Evolutionary conservation across 2,797 vertebrate species (phyloP).

Genomic region (Aeoliscus strigatus): DNA sequence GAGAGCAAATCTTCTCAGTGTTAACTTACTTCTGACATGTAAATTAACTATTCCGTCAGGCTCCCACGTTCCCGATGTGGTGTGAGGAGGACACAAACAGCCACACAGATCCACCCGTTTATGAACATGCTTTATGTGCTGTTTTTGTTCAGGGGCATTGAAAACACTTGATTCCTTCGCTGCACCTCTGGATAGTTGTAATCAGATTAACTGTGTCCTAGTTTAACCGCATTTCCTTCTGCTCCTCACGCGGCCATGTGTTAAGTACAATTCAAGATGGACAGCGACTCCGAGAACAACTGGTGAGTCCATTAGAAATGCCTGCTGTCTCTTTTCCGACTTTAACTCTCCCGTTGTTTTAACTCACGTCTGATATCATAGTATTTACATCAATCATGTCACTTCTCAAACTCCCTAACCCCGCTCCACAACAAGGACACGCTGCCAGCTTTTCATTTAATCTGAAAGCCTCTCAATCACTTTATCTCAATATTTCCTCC

Average conservation of each 20-base stretch:
- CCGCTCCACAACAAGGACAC: conserved; percentile 45
- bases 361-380: conserved; percentile 24
- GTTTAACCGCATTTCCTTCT: conserved; percentile 51
- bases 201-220: conserved; percentile 62
- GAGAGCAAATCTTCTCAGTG: conserved; percentile 63
- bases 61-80: conserved; percentile 53
- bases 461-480: conserved; percentile 55
- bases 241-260: conserved; percentile 16
- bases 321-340: conserved; percentile 1
- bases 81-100: conserved; percentile 54
- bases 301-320: conserved; percentile 42
- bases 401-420: conserved; percentile 32
- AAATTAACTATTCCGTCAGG: conserved; percentile 65
- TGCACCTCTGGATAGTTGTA: conserved; percentile 47
- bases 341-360: conserved; percentile 30
- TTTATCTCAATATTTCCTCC: conserved; percentile 32
- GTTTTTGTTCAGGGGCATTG: conserved; percentile 58
- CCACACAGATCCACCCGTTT: too few species aligned
- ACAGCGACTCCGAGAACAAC: conserved; percentile 40
- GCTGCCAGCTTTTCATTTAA: conserved; percentile 43
- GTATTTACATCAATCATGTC: conserved; percentile 45
- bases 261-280: conserved; percentile 51
- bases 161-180: conserved; percentile 47
- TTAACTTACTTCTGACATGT: conserved; percentile 69
- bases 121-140: conserved; percentile 53